Conservation (phyloP, 2,888 invertebrate genomes). For the Ophion ventricosus region DNA sequence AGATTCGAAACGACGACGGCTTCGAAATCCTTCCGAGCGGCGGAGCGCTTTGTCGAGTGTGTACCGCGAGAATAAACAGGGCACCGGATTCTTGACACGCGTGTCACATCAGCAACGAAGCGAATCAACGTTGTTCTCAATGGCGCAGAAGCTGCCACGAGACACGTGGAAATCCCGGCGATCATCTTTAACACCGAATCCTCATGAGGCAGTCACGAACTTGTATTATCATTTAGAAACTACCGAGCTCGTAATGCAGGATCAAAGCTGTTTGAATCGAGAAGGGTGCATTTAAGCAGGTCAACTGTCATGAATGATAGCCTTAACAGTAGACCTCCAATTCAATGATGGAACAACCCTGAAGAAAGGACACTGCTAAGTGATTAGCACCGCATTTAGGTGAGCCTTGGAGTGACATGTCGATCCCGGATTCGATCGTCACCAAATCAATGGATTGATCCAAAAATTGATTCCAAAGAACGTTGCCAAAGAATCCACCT, state of each 20-base stretch:
- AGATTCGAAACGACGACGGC: slow-evolving; percentile 46
- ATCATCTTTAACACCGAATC: background rate
- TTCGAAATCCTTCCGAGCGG: slow-evolving; percentile 52
- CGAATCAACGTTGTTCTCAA: slow-evolving; percentile 14
- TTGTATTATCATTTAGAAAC: background rate
- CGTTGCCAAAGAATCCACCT: too few species aligned
- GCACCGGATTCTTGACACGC: slow-evolving; percentile 13
- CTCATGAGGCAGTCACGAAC: background rate
- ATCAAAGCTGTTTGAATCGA: background rate
- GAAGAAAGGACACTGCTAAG: too few species aligned
- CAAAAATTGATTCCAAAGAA: too few species aligned
- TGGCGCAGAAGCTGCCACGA: background rate
- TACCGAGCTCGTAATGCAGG: background rate
- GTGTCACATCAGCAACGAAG: background rate
- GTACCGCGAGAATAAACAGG: slow-evolving; percentile 1
- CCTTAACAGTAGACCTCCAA: too few species aligned
- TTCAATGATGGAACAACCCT: too few species aligned
- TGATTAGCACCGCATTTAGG: too few species aligned
- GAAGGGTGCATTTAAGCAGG: too few species aligned
- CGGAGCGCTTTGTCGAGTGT: slow-evolving; percentile 28
- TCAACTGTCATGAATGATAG: too few species aligned
- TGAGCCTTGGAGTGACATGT: too few species aligned
- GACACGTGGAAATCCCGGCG: background rate
- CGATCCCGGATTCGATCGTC: too few species aligned
- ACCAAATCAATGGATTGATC: too few species aligned